A percentile compares a stretch with the other conserved stretches of the same genome.
phyloP scores from a whole-genome alignment of 2,888 invertebrate genomes.

The Limulus polyphemus region DNA sequence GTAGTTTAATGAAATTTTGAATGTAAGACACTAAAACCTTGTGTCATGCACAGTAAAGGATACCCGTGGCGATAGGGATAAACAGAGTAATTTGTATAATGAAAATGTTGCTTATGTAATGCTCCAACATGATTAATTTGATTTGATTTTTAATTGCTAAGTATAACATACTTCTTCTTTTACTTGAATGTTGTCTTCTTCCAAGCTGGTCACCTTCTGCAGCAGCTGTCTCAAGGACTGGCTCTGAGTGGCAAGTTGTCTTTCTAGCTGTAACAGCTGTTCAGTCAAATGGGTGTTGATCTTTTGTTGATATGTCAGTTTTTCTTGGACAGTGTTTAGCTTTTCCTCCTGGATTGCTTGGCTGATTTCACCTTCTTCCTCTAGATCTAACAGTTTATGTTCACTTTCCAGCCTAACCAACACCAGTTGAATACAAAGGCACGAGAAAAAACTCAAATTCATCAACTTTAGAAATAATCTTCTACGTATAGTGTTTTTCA shows the following conservation, averaged over 20 bases:
- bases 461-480: too few species aligned
- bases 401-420: constrained; percentile 24
- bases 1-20: too few species aligned
- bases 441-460: too few species aligned
- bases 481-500: too few species aligned
- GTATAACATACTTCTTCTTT: constrained; percentile 48
- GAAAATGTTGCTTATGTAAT: too few species aligned
- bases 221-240: constrained; percentile 21
- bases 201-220: constrained; percentile 25
- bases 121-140: too few species aligned
- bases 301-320: constrained; percentile 10
- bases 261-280: constrained; percentile 27
- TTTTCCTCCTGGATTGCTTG: constrained; percentile 18
- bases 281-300: constrained; percentile 9
- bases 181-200: constrained; percentile 42
- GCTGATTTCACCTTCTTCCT: constrained; percentile 18
- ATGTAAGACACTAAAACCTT: too few species aligned
- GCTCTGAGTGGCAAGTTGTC: constrained; percentile 29
- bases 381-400: constrained; percentile 22
- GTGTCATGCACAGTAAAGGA: too few species aligned
- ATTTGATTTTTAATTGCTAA: too few species aligned
- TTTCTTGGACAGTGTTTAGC: constrained; percentile 10
- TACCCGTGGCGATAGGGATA: too few species aligned
- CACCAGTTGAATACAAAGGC: too few species aligned
- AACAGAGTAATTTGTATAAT: too few species aligned